A percentile compares a stretch with the other conserved stretches of the same genome.
Conservation (phyloP, 2,888 invertebrate species). For the Pemphredon lugubris region DNA sequence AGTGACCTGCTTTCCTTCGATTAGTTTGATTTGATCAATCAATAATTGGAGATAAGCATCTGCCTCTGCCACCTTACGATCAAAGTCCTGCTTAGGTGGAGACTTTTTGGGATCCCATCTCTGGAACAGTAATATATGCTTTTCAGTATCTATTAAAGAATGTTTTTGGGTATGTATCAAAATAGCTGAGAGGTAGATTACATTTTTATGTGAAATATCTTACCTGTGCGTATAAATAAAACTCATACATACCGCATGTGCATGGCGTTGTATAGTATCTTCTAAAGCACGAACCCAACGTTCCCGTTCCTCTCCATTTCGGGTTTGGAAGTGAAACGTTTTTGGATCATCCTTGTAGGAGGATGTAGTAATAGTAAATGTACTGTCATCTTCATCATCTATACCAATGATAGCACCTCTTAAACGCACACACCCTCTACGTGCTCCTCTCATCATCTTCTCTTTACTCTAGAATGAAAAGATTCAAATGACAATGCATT, state of each 20-base stretch:
- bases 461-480: constrained; percentile 96
- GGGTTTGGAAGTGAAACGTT: constrained; percentile 99
- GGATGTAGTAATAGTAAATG: constrained; percentile 94
- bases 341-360: constrained; percentile 93
- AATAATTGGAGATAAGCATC: constrained; percentile 97
- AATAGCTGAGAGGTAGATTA: too few species aligned
- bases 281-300: constrained; percentile 98
- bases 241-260: constrained; percentile 85
- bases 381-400: constrained; percentile 99
- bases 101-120: constrained; percentile 84
- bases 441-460: constrained; percentile 98
- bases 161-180: too few species aligned
- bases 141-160: constrained; percentile 1
- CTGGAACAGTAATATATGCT: constrained; percentile 56
- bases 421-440: constrained; percentile 98
- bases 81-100: constrained; percentile 85
- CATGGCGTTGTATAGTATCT: constrained; percentile 94
- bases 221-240: too few species aligned
- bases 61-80: constrained; percentile 95
- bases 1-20: constrained; percentile 73
- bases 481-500: background rate
- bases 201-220: background rate
- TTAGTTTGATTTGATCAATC: constrained; percentile 94
- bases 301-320: constrained; percentile 96
- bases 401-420: constrained; percentile 99